Conservation (phyloP, 2,888 invertebrate genomes). For the Poecilobothrus nobilitatus region DNA sequence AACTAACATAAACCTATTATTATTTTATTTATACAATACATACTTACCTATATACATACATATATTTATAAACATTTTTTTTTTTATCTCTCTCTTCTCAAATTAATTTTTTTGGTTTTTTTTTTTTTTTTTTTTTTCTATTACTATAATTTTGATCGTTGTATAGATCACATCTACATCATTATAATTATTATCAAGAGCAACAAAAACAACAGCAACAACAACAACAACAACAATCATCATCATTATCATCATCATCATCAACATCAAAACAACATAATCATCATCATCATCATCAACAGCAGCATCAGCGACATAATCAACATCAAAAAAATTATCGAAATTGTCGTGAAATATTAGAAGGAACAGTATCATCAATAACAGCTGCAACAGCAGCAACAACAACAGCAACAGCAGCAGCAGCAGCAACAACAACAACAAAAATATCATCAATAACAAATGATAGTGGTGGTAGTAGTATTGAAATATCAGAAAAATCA, state of each 20-base stretch:
- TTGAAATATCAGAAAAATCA: conserved; percentile 28
- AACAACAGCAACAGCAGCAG: conserved; percentile 21
- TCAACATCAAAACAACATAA: conserved; percentile 16
- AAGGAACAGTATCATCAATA: conserved; percentile 27
- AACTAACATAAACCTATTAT: no score
- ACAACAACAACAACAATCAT: not conserved
- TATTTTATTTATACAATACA: no score
- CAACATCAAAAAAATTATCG: not conserved
- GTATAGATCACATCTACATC: not conserved
- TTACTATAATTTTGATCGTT: not conserved
- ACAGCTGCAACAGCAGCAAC: conserved; percentile 26
- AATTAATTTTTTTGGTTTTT: not conserved
- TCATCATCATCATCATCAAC: conserved; percentile 24
- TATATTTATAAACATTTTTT: not conserved
- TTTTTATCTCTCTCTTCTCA: not conserved
- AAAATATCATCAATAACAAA: conserved; percentile 23
- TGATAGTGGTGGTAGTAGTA: conserved; percentile 24
- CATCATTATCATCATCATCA: not conserved
- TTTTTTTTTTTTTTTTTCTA: not conserved
- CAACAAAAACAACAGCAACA: not conserved
- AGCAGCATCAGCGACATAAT: conserved; percentile 24
- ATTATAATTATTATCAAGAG: not conserved
- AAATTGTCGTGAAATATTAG: conserved; percentile 24
- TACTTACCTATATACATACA: no score
- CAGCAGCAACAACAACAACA: conserved; percentile 23